phyloP scores from a whole-genome alignment of 2,888 invertebrate genomes.

The Drosophila infuscata region DNA sequence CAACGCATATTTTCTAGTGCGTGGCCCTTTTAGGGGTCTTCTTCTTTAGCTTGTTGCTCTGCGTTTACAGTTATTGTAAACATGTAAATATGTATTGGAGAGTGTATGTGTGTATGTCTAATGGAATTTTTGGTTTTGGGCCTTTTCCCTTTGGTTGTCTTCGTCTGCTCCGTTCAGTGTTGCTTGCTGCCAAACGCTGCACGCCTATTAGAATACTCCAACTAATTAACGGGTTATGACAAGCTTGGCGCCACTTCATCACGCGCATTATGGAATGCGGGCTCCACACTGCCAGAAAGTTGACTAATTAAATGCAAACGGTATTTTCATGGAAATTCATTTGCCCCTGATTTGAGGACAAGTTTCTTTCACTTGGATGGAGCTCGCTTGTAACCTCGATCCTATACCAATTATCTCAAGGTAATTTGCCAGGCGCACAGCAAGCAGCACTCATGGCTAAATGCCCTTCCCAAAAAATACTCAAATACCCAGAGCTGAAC shows the following conservation, averaged over 20 bases:
- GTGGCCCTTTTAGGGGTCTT: slow-evolving; percentile 51
- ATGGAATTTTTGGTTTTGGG: slow-evolving; percentile 45
- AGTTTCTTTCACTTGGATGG: slow-evolving; percentile 8
- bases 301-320: slow-evolving; percentile 44
- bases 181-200: slow-evolving; percentile 58
- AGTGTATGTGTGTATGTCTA: slow-evolving; percentile 10
- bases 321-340: slow-evolving; percentile 23
- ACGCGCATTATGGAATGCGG: slow-evolving; percentile 21
- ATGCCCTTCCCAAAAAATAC: slow-evolving; percentile 50
- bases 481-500: slow-evolving; percentile 11
- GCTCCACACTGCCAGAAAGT: slow-evolving; percentile 18
- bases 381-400: slow-evolving; percentile 71
- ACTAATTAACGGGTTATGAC: slow-evolving; percentile 84
- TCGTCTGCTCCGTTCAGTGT: slow-evolving; percentile 15
- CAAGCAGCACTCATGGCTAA: slow-evolving; percentile 17
- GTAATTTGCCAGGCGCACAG: slow-evolving; percentile 79
- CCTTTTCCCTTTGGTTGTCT: slow-evolving; percentile 21
- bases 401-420: slow-evolving; percentile 84
- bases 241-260: slow-evolving; percentile 73
- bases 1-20: slow-evolving; percentile 46
- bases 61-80: slow-evolving; percentile 32
- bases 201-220: slow-evolving; percentile 83
- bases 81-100: slow-evolving; percentile 14
- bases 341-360: slow-evolving; percentile 35
- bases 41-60: slow-evolving; percentile 28